Evolutionary conservation across 2,797 vertebrate species (phyloP), one percentile per base, ranked within the genome.

Genomic region (Danionella dracula): DNA sequence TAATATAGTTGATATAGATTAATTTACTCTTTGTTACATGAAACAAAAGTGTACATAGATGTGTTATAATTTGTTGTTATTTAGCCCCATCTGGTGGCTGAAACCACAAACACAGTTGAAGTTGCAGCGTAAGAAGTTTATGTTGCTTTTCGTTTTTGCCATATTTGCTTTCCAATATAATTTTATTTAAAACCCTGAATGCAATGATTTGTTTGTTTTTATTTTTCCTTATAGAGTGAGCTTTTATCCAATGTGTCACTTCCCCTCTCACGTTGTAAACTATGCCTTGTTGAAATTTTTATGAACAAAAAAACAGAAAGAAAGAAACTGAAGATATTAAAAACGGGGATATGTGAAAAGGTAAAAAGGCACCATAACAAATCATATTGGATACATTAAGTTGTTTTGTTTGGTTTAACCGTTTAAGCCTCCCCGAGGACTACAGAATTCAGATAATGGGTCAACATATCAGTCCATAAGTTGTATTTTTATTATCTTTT

Each of bases 31-130:
- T n/a, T n/a, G n/a, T n/a, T n/a, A n/a, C n/a, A n/a, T n/a, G n/a
- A n/a, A n/a, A n/a, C n/a, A n/a, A n/a, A n/a, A n/a, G n/a, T n/a
- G n/a, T n/a, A n/a, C n/a, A n/a, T n/a, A n/a, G n/a, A n/a, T n/a
- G n/a, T n/a, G n/a, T n/a, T n/a, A n/a, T n/a, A n/a, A n/a, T n/a
- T 5, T 56, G 23, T 61, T 46, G 63, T n/a, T 8, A 4, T 46
- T 19, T 46, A 8, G 41, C 51, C 40, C 42, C 63, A 66, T 46
- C 63, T 56, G 23, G 51, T 69, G 66, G 66, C 13, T 12, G 15
- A 32, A 31, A 46, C 20, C 21, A 4, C 2, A 13, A 1, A 16
- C 17, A 19, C 6, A 7, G 13, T 4, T 9, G 21, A 37, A 20
- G 4, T n/a, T n/a, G 20, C 4, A 0, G 15, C 31, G 10, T 35